phyloP scores from a whole-genome alignment of 1,140 invertebrate species.

The Papilio polytes region DNA sequence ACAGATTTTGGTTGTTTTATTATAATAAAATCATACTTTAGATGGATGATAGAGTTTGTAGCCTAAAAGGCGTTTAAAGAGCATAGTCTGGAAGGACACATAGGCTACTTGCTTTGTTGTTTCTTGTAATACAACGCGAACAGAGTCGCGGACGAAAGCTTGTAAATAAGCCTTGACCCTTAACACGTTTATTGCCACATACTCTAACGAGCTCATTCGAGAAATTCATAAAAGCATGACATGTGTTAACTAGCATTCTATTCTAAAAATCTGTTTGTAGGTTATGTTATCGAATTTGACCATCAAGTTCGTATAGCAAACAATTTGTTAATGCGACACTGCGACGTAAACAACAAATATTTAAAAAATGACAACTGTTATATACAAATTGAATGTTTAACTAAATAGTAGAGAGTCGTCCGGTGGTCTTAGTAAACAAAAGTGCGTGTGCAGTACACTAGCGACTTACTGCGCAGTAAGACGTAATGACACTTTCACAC shows the following conservation, averaged over 20 bases:
- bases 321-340: not conserved
- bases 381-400: slow-evolving; percentile 29
- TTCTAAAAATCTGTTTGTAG: not conserved
- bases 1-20: not conserved
- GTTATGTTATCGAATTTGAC: not conserved
- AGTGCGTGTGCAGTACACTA: not conserved
- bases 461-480: slow-evolving; percentile 7
- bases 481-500: not conserved
- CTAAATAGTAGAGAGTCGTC: slow-evolving; percentile 24
- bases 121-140: too few species aligned
- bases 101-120: too few species aligned
- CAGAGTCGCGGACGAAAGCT: too few species aligned
- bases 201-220: too few species aligned
- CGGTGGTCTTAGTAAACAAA: slow-evolving; percentile 23
- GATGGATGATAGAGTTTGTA: too few species aligned
- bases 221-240: not conserved
- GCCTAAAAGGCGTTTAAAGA: too few species aligned
- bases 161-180: not conserved
- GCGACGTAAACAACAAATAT: slow-evolving; percentile 18
- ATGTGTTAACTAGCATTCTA: not conserved
- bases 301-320: not conserved
- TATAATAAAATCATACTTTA: not conserved
- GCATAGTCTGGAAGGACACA: too few species aligned
- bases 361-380: slow-evolving; percentile 8
- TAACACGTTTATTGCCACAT: not conserved